Evolutionary conservation across 1,140 invertebrate species (phyloP).

Genomic region (Thalassaphorura encarpata): DNA sequence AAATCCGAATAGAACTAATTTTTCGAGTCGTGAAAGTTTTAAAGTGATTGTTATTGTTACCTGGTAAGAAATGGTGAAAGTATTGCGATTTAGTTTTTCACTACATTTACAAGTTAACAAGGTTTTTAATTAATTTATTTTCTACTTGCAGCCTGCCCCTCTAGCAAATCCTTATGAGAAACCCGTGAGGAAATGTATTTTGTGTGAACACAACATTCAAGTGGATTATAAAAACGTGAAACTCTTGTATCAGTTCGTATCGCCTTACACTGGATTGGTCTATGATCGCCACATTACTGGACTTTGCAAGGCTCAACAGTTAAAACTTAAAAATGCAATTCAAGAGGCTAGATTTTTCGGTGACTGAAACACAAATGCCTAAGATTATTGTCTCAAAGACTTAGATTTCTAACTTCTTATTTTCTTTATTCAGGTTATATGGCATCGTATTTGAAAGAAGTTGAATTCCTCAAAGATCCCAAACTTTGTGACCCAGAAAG

Average conservation of each 20-base stretch:
- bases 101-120: background rate
- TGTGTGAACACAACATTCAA: conserved; percentile 74
- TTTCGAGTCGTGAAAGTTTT: background rate
- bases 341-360: conserved; percentile 57
- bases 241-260: conserved; percentile 89
- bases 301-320: conserved; percentile 64
- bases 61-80: background rate
- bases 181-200: conserved; percentile 60
- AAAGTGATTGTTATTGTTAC: background rate
- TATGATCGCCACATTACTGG: conserved; percentile 88
- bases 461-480: conserved; percentile 67
- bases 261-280: conserved; percentile 77
- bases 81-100: background rate
- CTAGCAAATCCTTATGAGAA: conserved; percentile 75
- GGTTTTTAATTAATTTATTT: background rate
- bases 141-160: conserved; percentile 46
- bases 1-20: no score
- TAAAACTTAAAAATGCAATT: conserved; percentile 57
- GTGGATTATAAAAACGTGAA: conserved; percentile 88
- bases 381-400: conserved; percentile 31
- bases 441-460: conserved; percentile 63
- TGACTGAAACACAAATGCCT: conserved; percentile 17
- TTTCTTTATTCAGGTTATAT: conserved; percentile 50
- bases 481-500: conserved; percentile 73
- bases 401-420: conserved; percentile 3